Base-by-base conservation (phyloP, 2,888 invertebrate species). In the Slavum lentiscoides region DNA sequence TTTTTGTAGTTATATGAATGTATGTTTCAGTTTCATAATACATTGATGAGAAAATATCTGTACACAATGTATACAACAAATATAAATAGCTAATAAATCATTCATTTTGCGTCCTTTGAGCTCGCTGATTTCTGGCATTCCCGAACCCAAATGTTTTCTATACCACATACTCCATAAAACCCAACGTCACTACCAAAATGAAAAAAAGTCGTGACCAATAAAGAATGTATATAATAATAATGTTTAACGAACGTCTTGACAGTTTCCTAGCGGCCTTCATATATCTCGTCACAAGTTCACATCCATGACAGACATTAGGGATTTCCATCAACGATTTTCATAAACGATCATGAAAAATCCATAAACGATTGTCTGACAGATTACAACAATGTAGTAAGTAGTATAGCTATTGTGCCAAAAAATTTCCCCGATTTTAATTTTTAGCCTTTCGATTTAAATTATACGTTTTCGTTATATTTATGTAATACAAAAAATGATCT, bases 291-390 rank as follows among this genome's bases (percentile, higher is more conserved):
- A 64, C 64, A 64, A 19, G 64, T 19, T 70, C 69, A 17, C 49
- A 53, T 9, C 13, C 30, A 53, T 19, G 66, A 17, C 21, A 13
- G 21, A 62, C 55, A 69, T 62, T 61, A 77, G 77, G 77, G 53
- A 77, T 77, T 77, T 62, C 77, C 77, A 55, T 69, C 74, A n/a
- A n/a, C n/a, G n/a, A n/a, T n/a, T n/a, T n/a, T n/a, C n/a, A 53
- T 61, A 3, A 55, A 62, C 21, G 69, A 69, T 61, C 61, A 76
- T 61, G 30, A 69, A 77, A 77, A 77, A 49, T 74, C 74, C 55
- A 58, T 59, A 75, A 19, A 59, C 30, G n/a, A 49, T 59, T 67
- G 43, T 59, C 59, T 43, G 58, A 66, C 37, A 67, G 19, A 68
- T 43, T 39, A 59, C 39, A 15, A 59, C 19, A 21, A 67, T 66